These are phyloP conservation scores for Plecotus auritus DNA, from an alignment of 2,113 vertebrate genomes.

Conservation along the genomic window DNA sequence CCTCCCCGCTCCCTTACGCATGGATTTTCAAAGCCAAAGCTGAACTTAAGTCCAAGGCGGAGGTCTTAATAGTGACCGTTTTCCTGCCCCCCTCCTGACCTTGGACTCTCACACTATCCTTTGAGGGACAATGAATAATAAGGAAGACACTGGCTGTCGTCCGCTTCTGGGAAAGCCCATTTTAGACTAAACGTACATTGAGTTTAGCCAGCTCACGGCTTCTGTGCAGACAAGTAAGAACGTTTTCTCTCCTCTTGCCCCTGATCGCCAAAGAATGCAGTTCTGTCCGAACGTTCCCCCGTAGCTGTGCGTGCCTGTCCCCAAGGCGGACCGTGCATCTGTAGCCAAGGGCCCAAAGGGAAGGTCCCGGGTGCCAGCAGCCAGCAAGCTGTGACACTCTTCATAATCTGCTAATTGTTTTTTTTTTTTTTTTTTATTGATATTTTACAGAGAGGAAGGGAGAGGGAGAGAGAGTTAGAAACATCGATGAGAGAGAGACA, in stretches of 20 bases:
- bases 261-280: not conserved
- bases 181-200: not conserved
- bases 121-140: not conserved
- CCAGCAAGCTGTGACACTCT: fast-evolving
- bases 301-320: not conserved
- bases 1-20: fast-evolving
- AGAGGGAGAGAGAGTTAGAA: too few species aligned
- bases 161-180: not conserved
- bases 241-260: not conserved
- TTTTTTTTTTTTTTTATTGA: too few species aligned
- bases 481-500: too few species aligned
- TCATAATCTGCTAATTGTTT: not conserved
- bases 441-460: too few species aligned
- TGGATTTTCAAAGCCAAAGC: not conserved
- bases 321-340: too few species aligned
- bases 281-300: not conserved
- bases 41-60: not conserved
- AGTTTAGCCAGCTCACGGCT: not conserved
- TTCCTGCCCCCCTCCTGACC: not conserved
- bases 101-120: not conserved
- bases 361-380: too few species aligned
- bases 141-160: not conserved
- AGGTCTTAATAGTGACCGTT: not conserved
- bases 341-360: not conserved
- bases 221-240: not conserved